phyloP scores from a whole-genome alignment of 2,888 invertebrate genomes.

The Hermaeophaga mercurialis region DNA sequence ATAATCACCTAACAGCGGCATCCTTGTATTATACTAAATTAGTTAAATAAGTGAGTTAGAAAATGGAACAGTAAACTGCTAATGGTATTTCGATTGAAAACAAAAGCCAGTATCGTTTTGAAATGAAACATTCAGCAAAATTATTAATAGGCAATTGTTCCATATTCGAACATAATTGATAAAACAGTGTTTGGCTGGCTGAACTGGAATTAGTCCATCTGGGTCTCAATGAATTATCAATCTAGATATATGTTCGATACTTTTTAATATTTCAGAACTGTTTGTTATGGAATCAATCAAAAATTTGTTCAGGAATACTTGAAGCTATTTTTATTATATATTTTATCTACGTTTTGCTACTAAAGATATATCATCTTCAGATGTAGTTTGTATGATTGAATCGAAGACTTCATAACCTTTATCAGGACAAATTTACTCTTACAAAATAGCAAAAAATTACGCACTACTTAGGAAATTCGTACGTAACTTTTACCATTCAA shows the following conservation, averaged over 20 bases:
- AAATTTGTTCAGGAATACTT: too few relatives aligned
- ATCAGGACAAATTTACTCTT: too few relatives aligned
- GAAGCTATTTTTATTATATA: too few relatives aligned
- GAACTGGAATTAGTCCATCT: conserved; percentile 5
- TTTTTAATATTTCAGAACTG: neutral
- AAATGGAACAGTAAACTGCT: neutral
- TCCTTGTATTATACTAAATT: conserved; percentile 1
- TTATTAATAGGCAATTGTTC: conserved; percentile 7
- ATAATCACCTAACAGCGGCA: too few relatives aligned
- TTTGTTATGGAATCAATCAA: too few relatives aligned
- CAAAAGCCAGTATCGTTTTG: neutral
- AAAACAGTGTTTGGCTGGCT: conserved; percentile 1
- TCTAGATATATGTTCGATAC: neutral
- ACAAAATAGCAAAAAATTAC: too few relatives aligned
- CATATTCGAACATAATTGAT: conserved; percentile 9
- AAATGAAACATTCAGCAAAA: conserved; percentile 3
- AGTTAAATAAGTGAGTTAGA: neutral
- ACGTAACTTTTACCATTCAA: too few relatives aligned
- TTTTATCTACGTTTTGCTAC: too few relatives aligned
- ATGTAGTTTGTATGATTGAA: too few relatives aligned
- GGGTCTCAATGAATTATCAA: neutral
- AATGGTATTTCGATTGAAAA: neutral
- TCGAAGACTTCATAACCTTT: too few relatives aligned
- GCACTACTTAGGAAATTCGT: too few relatives aligned
- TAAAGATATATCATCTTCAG: too few relatives aligned